Conservation (phyloP, 2,797 vertebrate species). For the Lithobates pipiens region DNA sequence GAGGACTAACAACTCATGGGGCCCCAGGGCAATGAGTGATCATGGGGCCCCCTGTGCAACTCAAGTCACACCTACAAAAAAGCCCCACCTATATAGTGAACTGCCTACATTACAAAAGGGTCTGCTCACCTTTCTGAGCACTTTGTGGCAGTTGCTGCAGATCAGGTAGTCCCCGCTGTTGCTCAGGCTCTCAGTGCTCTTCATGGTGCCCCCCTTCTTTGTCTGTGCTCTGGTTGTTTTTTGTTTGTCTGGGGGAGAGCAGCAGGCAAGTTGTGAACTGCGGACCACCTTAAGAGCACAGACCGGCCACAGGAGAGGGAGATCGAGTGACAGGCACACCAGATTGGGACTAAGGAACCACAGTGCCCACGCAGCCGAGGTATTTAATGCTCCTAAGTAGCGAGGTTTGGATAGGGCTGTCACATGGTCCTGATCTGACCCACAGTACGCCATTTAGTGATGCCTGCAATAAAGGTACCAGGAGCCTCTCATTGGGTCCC, state of each 20-base stretch:
- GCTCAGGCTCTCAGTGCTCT: constrained; percentile 64
- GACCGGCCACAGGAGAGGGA: constrained; percentile 49
- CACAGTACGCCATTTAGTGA: too few relatives aligned
- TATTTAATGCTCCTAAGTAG: neutral
- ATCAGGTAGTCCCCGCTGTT: constrained; percentile 75
- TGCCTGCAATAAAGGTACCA: too few relatives aligned
- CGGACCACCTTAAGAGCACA: constrained; percentile 69
- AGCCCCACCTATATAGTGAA: too few relatives aligned
- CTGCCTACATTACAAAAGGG: too few relatives aligned
- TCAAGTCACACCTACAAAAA: too few relatives aligned
- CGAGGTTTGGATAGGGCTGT: too few relatives aligned
- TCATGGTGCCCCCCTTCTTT: constrained; percentile 66
- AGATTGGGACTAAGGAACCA: neutral
- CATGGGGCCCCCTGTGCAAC: too few relatives aligned
- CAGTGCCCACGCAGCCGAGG: neutral
- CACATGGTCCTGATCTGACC: too few relatives aligned
- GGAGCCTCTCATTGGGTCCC: too few relatives aligned
- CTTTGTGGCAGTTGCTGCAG: constrained; percentile 82
- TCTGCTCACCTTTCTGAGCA: constrained; percentile 76
- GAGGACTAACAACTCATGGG: too few relatives aligned
- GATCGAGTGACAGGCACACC: neutral
- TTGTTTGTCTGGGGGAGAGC: neutral
- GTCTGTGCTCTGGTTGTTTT: neutral
- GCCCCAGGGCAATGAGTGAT: too few relatives aligned
- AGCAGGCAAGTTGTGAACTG: constrained; percentile 63